Conservation (phyloP, 2,888 invertebrate species). For the Macrosoma leucophasiata region DNA sequence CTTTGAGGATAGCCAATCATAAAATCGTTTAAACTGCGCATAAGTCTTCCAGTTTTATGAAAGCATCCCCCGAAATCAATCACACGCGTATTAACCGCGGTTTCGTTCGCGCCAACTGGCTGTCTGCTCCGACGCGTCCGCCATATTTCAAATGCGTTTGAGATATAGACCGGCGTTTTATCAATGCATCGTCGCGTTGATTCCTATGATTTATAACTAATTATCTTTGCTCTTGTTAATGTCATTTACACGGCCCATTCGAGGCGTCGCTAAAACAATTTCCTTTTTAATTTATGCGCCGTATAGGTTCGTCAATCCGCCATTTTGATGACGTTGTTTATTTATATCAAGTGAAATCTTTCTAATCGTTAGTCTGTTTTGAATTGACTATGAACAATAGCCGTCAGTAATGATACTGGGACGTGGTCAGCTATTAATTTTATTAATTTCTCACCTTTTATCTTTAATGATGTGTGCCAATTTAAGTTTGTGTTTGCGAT, state of each 20-base stretch:
- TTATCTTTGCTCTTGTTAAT: constrained; percentile 71
- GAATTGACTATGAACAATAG: no score
- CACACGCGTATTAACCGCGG: constrained; percentile 62
- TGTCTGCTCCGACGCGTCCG: constrained; percentile 57
- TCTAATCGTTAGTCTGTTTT: no score
- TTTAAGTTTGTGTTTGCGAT: no score
- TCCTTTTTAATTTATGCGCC: constrained; percentile 43
- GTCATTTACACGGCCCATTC: constrained; percentile 68
- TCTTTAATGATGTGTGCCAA: no score
- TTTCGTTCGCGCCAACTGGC: constrained; percentile 62
- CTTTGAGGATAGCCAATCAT: no score
- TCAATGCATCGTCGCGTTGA: constrained; percentile 73
- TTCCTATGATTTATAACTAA: constrained; percentile 70
- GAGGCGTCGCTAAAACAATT: constrained; percentile 54
- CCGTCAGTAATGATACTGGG: no score
- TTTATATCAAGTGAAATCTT: no score
- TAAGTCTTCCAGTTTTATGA: constrained; percentile 27
- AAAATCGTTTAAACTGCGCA: constrained; percentile 10
- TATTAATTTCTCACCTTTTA: no score
- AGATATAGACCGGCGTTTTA: constrained; percentile 69
- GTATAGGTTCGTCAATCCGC: constrained; percentile 14
- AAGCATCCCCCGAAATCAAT: constrained; percentile 53
- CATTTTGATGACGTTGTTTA: constrained; percentile 7
- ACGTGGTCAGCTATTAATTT: no score
- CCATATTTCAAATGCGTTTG: constrained; percentile 68